Conservation (phyloP, 1,140 invertebrate genomes). For the Procambarus virginalis region DNA sequence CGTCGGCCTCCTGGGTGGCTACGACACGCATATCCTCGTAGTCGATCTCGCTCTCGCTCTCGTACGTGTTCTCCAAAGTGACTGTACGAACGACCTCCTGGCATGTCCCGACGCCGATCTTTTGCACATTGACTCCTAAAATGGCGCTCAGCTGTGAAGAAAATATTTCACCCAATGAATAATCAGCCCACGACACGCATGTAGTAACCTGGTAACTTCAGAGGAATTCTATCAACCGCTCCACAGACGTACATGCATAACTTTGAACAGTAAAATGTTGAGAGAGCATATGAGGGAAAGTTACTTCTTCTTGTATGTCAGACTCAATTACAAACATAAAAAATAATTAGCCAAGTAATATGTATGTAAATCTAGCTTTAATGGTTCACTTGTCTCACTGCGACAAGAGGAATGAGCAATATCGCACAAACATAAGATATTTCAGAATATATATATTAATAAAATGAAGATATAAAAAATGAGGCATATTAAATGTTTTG, state of each 20-base stretch:
- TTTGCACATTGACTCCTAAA: neutral
- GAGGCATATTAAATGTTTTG: too few species aligned
- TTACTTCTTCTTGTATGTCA: neutral
- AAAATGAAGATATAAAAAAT: too few species aligned
- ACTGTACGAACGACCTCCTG: neutral
- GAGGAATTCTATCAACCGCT: too few species aligned
- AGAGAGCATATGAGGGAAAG: too few species aligned
- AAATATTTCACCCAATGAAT: too few species aligned
- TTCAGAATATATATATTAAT: too few species aligned
- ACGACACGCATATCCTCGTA: neutral
- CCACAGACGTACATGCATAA: too few species aligned
- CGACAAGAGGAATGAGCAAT: too few species aligned
- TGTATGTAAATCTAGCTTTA: neutral
- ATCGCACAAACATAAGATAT: too few species aligned
- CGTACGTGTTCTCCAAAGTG: neutral
- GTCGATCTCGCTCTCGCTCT: neutral
- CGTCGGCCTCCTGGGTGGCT: neutral
- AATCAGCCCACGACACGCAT: too few species aligned
- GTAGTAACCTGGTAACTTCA: too few species aligned
- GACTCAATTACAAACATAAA: neutral
- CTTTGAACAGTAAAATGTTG: too few species aligned
- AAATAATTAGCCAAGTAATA: neutral
- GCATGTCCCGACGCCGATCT: conserved; percentile 13
- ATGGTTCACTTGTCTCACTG: neutral
- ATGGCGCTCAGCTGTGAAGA: conserved; percentile 8